Evolutionary conservation across 2,888 invertebrate species (phyloP), one percentile per base, ranked within the genome.

Genomic region (Pterobdella sp.): DNA sequence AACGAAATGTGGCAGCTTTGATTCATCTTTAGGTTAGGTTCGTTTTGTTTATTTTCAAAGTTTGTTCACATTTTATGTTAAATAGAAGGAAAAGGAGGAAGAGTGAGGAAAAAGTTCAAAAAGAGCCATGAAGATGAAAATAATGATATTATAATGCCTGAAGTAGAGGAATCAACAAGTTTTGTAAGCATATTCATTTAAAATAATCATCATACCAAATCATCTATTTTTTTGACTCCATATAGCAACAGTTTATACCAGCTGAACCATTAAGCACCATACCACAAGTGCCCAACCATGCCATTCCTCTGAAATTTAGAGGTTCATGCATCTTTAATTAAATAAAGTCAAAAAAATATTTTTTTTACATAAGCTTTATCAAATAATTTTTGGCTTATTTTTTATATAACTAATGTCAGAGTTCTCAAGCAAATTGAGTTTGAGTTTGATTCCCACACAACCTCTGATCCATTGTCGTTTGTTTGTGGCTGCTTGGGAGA

Each of bases 401-500:
- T 42, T 42, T 42, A 14, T 18, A 42, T 42, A 7, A 42, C 18
- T 18, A 42, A 7, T 42, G 42, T 56, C n/a, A 56, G 60, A 56
- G 60, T 56, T 56, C 26, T 56, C 60, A 4, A 56, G 60, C 60
- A 56, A 42, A 52, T 14, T 86, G 0, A 87, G 91, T 82, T 92
- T 93, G 83, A 84, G 91, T 74, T 89, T 91, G 79, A 84, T 94
- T 75, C 94, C 94, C 0, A 93, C 93, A 82, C 88, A 89, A 76
- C 90, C 90, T 0, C 88, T 93, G 80, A 89, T 94, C 3, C 87
- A 91, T 76, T 91, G 92, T 0, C 86, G 93, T 74, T 88, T 94
- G 79, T 88, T 92, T 83, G 87, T 94, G 14, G 89, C 90, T 2
- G 92, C 93, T 4, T 94, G 93, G 93, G 93, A 94, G 80, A 88